Evolutionary conservation across 2,113 vertebrate genomes (phyloP).

Genomic region (Gobiocypris rarus): DNA sequence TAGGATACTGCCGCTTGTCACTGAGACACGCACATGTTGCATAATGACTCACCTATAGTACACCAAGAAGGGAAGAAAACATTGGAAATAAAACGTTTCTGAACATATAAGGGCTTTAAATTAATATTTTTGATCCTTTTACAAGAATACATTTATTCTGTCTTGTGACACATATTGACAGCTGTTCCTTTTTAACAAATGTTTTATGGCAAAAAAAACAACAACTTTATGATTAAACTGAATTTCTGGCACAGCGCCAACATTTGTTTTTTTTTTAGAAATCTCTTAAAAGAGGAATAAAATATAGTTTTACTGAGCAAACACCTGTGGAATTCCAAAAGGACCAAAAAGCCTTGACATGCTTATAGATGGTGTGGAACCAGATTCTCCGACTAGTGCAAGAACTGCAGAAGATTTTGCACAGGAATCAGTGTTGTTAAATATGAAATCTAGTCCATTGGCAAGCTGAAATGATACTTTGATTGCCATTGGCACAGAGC

Average conservation of each 20-base stretch:
- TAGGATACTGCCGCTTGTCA: constrained; percentile 69
- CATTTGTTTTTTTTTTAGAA: not conserved
- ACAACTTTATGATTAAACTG: too few relatives aligned
- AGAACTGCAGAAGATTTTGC: constrained; percentile 50
- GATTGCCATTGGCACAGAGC: constrained; percentile 58
- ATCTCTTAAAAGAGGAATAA: not conserved
- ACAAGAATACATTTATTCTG: too few relatives aligned
- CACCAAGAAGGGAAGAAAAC: not conserved
- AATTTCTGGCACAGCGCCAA: too few relatives aligned
- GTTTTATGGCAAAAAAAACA: too few relatives aligned
- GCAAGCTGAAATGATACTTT: constrained; percentile 65
- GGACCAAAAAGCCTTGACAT: constrained; percentile 67
- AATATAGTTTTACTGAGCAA: not conserved
- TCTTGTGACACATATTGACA: too few relatives aligned
- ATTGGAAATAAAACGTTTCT: too few relatives aligned
- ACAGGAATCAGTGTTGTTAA: constrained; percentile 41
- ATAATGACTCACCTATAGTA: constrained; percentile 75
- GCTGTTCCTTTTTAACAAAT: too few relatives aligned
- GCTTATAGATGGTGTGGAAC: constrained; percentile 71
- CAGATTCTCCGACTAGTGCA: constrained; percentile 69
- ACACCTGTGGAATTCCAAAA: constrained; percentile 71
- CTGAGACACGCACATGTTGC: constrained; percentile 77
- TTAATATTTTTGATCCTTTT: too few relatives aligned
- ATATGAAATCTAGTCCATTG: constrained; percentile 59
- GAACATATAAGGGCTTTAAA: too few relatives aligned